A percentile compares a stretch with the other conserved stretches of the same genome.
These are phyloP conservation scores for Pseudomyrmex sp. DNA, from an alignment of 1,140 invertebrate species.

Conservation along the genomic window DNA sequence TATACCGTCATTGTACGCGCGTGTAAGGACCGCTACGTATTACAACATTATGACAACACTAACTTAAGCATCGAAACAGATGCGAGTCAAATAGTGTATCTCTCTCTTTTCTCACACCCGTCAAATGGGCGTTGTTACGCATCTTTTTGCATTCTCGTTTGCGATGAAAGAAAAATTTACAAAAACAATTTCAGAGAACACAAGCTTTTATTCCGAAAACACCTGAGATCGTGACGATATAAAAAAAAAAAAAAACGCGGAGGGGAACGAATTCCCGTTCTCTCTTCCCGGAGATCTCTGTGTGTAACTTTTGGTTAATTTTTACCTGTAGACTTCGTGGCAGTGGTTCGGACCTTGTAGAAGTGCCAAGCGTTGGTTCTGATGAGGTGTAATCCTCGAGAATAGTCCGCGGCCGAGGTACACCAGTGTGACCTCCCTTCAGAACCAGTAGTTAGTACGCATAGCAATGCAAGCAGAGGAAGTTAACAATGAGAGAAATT, in stretches of 20 bases:
- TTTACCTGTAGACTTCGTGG: slow-evolving; percentile 84
- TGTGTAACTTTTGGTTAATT: slow-evolving; percentile 62
- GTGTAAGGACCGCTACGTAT: slow-evolving; percentile 52
- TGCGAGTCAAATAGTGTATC: slow-evolving; percentile 4
- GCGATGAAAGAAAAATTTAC: background rate
- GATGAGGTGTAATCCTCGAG: slow-evolving; percentile 83
- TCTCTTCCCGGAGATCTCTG: slow-evolving; percentile 40
- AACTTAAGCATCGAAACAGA: slow-evolving; percentile 36
- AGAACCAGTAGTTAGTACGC: slow-evolving; percentile 85
- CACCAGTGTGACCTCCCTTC: slow-evolving; percentile 84
- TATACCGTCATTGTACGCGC: background rate
- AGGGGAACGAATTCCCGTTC: slow-evolving; percentile 11
- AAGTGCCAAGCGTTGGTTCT: slow-evolving; percentile 81
- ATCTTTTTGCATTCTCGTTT: slow-evolving; percentile 38
- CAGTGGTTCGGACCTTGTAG: slow-evolving; percentile 81
- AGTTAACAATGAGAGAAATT: slow-evolving; percentile 79
- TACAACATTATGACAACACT: slow-evolving; percentile 14
- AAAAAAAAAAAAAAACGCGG: too few species aligned
- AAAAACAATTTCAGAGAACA: slow-evolving; percentile 25
- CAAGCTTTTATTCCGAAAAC: slow-evolving; percentile 5
- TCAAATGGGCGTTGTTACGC: slow-evolving; percentile 59
- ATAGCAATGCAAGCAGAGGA: slow-evolving; percentile 82
- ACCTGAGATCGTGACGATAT: background rate
- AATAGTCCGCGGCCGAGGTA: slow-evolving; percentile 83
- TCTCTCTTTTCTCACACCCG: slow-evolving; percentile 47